Base-by-base conservation (phyloP, 2,888 invertebrate genomes). In the Diarsia dahlii region DNA sequence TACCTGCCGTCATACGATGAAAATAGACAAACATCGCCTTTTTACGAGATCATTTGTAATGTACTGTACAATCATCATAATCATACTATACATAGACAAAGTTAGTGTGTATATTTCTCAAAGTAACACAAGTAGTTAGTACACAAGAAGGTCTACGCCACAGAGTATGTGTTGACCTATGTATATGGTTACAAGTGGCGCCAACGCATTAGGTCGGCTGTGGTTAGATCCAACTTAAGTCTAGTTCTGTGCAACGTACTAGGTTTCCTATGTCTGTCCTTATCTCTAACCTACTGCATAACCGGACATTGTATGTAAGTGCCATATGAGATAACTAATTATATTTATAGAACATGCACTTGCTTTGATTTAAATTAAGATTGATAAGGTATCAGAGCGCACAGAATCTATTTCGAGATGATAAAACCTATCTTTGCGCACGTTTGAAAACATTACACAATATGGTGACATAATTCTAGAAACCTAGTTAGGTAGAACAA, bases 181-280 rank as follows among this genome's bases (percentile, higher is more conserved):
- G 81, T 69, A 58, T 84, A 71, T 65, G 54, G 71, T 84, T 84
- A 80, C 81, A 76, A 84, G 60, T 81, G 85, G 85, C 81, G 83
- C 80, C 84, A 75, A 69, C 76, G 65, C 72, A 58, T 77, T 73
- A 71, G 69, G 58, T 71, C 77, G 62, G 12, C 62, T 82, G 82
- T 82, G 85, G 85, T 82, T 81, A 64, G 46, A 45, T 65, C 58
- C 71, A 54, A n/a, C 64, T 46, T 54, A 76, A 45, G 66, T 71
- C 52, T 48, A 80, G 69, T 70, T 80, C 45, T 60, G 20, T 34
- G 60, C 52, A 62, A 74, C 65, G 54, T 74, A 79, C 52, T 70
- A 63, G 66, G 84, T 80, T 67, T 84, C 74, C 56, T 73, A 74
- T 46, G 20, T 70, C 28, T 60, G 48, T 66, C 45, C 62, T 78